Base-by-base conservation (phyloP, 1,140 invertebrate genomes). In the Pogonognathellus flavescens region DNA sequence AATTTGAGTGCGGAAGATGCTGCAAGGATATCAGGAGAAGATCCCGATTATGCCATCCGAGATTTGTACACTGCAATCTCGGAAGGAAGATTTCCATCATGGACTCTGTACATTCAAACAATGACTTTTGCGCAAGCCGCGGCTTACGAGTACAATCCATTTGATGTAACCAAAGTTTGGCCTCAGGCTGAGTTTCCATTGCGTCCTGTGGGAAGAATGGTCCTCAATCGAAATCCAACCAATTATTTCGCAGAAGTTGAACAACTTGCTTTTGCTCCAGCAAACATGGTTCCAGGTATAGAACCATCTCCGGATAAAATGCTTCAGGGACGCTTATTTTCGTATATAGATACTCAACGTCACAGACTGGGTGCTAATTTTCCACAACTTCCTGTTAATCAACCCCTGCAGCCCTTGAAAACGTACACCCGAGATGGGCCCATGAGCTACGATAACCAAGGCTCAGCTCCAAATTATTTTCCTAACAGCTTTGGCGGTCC, bases 331-430 rank as follows among this genome's bases (percentile, higher is more conserved):
- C 94, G 98, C 87, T 91, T 99, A 7, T 99, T 98, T 90, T 94
- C 97, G 11, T 99, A 99, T 91, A 93, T 93, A 7, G 98, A 99
- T 91, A 98, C 98, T 7, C 97, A 99, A 89, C 93, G 96, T 85
- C 95, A 99, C 91, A 94, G 98, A 41, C 92, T 99, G 59, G 98
- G 98, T 55, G 93, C 95, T 0, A 99, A 99, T 90, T 97, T 95
- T 91, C 92, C 95, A 60, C 97, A 99, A 90, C 93, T 99, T 53
- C 95, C 97, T 6, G 96, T 99, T 14, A 99, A 99, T 90, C 97
- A 96, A 89, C 97, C 98, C 4, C 16, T 80, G 4, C 0, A 91
- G 81, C 82, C 87, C 89, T 70, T 88, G 14, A 90, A 91, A 9
- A 97, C 98, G 90, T 97, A 95, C 90, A 96, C 98, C 90, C 93